Conservation (phyloP, 2,113 vertebrate genomes). For the Ailuropoda melanoleuca region DNA sequence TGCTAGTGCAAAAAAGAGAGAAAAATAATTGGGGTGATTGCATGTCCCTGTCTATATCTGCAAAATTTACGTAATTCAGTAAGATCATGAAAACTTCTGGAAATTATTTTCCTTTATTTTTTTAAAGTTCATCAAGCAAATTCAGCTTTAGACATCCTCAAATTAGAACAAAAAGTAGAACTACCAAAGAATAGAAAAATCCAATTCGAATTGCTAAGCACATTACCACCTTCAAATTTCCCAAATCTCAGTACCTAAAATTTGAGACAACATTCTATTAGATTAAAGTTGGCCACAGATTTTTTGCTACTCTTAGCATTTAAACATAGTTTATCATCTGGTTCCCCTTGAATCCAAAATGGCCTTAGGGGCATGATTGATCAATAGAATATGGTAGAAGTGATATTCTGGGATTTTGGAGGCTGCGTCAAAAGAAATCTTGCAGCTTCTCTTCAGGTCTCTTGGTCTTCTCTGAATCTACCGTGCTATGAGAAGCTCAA, state of each 20-base stretch:
- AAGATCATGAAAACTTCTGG: background rate
- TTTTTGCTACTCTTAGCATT: background rate
- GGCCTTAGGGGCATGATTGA: background rate
- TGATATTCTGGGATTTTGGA: background rate
- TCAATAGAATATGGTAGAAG: background rate
- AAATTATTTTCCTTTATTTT: slow-evolving; percentile 20
- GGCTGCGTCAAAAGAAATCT: background rate
- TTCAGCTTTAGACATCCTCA: background rate
- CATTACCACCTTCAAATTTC: background rate
- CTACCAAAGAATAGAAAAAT: background rate
- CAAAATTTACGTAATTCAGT: background rate
- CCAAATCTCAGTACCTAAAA: background rate
- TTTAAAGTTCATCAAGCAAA: background rate
- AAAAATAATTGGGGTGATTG: background rate
- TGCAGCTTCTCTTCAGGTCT: background rate
- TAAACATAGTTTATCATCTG: background rate
- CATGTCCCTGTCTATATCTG: background rate
- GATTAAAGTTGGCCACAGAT: background rate
- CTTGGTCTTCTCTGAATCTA: background rate
- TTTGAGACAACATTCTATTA: background rate
- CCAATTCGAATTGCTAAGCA: background rate
- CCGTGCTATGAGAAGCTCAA: background rate
- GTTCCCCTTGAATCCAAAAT: background rate
- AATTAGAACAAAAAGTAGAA: background rate
- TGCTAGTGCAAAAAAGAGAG: background rate